Conservation (phyloP, 2,888 invertebrate genomes). For the Lingula anatina region DNA sequence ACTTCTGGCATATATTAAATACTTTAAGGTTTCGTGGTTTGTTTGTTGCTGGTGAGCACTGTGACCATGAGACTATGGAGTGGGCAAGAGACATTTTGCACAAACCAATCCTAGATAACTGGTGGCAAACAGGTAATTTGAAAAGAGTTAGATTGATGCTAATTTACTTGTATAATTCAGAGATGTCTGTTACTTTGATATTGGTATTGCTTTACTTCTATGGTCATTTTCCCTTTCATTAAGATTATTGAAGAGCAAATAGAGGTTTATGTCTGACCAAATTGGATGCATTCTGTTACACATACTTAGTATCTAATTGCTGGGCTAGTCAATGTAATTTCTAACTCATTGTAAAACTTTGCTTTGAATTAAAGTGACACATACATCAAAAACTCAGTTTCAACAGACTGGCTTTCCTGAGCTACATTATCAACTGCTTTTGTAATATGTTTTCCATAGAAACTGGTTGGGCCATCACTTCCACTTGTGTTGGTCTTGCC, state of each 20-base stretch:
- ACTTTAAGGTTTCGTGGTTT: slow-evolving; percentile 34
- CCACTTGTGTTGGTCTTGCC: slow-evolving; percentile 73
- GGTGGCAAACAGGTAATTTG: slow-evolving; percentile 92
- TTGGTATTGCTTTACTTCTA: background rate
- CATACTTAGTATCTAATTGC: no score
- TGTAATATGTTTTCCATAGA: no score
- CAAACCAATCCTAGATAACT: slow-evolving; percentile 79
- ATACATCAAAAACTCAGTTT: no score
- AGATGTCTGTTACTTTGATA: background rate
- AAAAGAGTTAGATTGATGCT: background rate
- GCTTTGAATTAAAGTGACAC: no score
- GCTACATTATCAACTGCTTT: no score
- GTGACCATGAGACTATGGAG: slow-evolving; percentile 80
- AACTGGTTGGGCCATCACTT: slow-evolving; percentile 84
- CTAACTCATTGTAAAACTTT: no score
- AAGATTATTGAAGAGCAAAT: no score
- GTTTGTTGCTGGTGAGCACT: slow-evolving; percentile 72
- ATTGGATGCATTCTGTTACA: no score
- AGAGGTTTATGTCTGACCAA: no score
- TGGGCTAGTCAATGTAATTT: no score
- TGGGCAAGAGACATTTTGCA: slow-evolving; percentile 71
- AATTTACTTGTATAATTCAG: background rate
- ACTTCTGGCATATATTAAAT: no score
- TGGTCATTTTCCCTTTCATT: background rate
- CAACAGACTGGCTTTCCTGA: no score